These are phyloP conservation scores for Clarias macrocephalus DNA, from an alignment of 2,113 vertebrate species.

Conservation along the genomic window DNA sequence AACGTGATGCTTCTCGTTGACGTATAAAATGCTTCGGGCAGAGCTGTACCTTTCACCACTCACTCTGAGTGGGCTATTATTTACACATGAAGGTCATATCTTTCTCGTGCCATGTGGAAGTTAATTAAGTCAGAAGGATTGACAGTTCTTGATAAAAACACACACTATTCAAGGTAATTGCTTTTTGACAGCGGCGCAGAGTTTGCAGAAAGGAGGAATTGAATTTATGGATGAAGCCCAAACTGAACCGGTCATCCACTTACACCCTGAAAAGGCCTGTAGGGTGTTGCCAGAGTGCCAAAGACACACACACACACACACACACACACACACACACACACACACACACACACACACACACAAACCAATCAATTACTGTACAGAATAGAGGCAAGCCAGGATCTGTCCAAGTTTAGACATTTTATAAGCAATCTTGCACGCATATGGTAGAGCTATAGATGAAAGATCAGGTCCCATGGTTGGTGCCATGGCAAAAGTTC, in stretches of 20 bases:
- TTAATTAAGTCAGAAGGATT: conserved; percentile 71
- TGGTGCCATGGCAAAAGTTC: not conserved
- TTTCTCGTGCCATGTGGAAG: conserved; percentile 58
- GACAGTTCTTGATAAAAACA: conserved; percentile 72
- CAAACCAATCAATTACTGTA: conserved; percentile 44
- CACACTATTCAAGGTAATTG: conserved; percentile 74
- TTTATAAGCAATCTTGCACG: not conserved
- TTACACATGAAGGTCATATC: conserved; percentile 74
- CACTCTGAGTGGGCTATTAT: conserved; percentile 59
- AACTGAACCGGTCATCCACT: conserved; percentile 53
- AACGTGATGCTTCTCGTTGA: conserved; percentile 29
- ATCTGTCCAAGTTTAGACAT: not conserved
- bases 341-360: not conserved
- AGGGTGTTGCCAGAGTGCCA: not conserved
- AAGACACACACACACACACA: not conserved
- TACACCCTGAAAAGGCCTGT: conserved; percentile 41
- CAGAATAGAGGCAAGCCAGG: not conserved
- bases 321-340: not conserved
- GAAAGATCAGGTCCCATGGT: not conserved
- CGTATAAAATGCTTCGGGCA: conserved; percentile 1
- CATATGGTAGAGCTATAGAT: not conserved
- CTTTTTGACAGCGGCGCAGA: conserved; percentile 74
- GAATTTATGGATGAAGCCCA: conserved; percentile 66
- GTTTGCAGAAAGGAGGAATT: conserved; percentile 70
- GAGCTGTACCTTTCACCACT: conserved; percentile 41